Evolutionary conservation across 2,113 vertebrate genomes (phyloP).

Genomic region (Megaceryle maxima): DNA sequence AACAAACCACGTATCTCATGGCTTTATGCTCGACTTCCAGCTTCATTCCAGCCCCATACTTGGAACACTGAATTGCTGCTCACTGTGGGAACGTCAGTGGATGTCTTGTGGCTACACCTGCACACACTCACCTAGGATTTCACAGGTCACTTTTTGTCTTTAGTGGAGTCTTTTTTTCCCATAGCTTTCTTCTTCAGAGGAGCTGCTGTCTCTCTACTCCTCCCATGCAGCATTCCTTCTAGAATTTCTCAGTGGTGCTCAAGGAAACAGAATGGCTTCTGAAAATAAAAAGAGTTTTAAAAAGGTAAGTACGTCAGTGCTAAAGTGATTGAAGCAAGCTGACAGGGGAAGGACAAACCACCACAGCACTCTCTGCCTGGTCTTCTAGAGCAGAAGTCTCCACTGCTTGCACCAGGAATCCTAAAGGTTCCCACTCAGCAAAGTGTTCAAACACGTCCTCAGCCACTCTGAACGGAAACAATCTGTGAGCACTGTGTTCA

Average conservation of each 20-base stretch:
- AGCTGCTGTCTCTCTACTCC: neutral
- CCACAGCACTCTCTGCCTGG: neutral
- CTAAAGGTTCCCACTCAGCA: neutral
- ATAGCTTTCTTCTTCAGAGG: neutral
- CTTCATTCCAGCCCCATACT: neutral
- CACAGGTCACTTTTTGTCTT: neutral
- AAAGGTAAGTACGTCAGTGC: neutral
- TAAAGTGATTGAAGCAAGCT: neutral
- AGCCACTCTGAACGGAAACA: neutral
- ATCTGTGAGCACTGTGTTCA: neutral
- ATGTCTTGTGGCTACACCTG: neutral
- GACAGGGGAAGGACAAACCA: neutral
- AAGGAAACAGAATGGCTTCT: neutral
- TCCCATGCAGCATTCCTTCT: neutral
- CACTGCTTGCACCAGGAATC: neutral
- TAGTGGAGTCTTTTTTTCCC: neutral
- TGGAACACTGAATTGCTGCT: neutral
- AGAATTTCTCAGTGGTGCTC: neutral
- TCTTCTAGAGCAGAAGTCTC: neutral
- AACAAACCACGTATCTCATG: neutral
- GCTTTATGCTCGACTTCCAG: neutral
- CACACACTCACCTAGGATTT: neutral
- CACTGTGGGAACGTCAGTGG: neutral
- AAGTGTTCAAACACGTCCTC: neutral
- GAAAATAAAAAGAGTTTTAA: neutral